Percentiles rank a stretch among this genome's conserved stretches.
phyloP scores from a whole-genome alignment of 2,797 vertebrate species.

The Semaprochilodus insignis region DNA sequence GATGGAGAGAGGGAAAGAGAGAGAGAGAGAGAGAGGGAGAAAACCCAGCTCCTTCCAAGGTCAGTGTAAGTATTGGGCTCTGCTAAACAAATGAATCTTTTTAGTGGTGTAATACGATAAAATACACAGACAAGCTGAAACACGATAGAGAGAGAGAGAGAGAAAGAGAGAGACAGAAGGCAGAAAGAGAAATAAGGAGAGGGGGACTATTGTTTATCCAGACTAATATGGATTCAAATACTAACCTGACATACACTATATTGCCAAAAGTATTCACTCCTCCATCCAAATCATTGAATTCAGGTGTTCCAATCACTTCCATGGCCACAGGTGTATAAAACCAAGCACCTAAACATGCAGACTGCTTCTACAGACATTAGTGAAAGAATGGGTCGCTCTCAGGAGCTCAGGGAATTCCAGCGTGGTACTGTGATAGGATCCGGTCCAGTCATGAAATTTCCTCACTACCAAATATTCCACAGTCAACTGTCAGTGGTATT shows the following conservation, averaged over 20 bases:
- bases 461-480: too few species aligned
- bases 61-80: conserved; percentile 68
- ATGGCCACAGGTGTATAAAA: too few species aligned
- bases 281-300: too few species aligned
- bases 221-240: conserved; percentile 48
- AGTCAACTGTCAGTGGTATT: too few species aligned
- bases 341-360: too few species aligned
- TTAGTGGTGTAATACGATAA: conserved; percentile 77
- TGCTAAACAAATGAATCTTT: conserved; percentile 79
- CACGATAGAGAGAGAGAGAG: not conserved
- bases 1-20: conserved; percentile 2
- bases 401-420: too few species aligned
- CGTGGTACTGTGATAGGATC: too few species aligned
- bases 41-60: conserved; percentile 63
- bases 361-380: too few species aligned
- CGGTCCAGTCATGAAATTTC: too few species aligned
- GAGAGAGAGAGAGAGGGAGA: not conserved
- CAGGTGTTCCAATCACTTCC: too few species aligned
- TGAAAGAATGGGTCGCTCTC: too few species aligned
- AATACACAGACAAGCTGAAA: conserved; percentile 49
- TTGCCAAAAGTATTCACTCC: too few species aligned
- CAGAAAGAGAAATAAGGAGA: not conserved
- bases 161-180: not conserved
- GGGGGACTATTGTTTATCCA: not conserved
- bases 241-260: conserved; percentile 32